Conservation (phyloP, 64 coral and sea anemone species). For the Hydrozoanthus tunicans region DNA sequence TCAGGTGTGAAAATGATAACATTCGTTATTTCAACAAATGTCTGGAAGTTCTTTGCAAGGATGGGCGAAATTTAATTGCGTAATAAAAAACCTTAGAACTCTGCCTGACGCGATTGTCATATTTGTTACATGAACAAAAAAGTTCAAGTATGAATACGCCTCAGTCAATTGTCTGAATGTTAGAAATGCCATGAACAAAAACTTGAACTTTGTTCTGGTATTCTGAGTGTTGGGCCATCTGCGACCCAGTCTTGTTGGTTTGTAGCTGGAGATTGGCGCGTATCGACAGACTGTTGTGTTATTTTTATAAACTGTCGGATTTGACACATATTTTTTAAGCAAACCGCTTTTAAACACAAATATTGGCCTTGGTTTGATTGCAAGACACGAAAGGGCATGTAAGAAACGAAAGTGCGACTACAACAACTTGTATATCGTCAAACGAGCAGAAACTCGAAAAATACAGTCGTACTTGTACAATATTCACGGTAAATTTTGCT, state of each 20-base stretch:
- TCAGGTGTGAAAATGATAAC: neutral
- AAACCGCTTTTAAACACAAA: conserved; percentile 8
- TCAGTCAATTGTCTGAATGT: neutral
- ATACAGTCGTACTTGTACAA: neutral
- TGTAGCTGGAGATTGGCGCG: neutral
- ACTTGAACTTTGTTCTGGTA: neutral
- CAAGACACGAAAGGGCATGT: neutral
- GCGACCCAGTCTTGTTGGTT: no score
- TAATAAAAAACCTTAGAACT: neutral
- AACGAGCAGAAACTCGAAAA: neutral
- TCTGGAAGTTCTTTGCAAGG: neutral
- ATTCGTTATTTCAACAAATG: neutral
- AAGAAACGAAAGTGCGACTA: neutral
- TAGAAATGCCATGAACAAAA: neutral
- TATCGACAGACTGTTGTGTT: neutral
- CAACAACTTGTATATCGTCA: neutral
- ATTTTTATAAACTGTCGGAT: neutral
- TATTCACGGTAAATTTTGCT: neutral
- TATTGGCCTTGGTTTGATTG: neutral
- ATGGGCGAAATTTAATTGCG: no score
- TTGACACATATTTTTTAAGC: neutral
- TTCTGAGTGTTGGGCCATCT: no score
- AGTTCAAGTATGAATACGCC: neutral
- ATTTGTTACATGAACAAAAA: neutral
- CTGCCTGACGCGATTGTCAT: neutral